Conservation (phyloP, 1,140 invertebrate species). For the Gryon sp. region DNA sequence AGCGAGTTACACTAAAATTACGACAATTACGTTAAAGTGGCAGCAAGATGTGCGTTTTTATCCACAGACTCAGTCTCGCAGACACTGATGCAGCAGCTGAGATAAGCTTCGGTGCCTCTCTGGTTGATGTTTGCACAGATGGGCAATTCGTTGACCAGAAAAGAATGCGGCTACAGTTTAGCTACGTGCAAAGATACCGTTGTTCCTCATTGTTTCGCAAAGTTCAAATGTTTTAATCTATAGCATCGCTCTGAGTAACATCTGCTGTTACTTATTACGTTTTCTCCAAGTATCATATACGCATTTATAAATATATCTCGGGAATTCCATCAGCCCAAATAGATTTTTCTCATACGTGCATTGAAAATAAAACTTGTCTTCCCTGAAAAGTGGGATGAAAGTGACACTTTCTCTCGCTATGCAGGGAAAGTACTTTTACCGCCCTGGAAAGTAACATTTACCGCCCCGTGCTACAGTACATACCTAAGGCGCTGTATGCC, state of each 20-base stretch:
- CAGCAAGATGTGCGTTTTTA: slow-evolving; percentile 16
- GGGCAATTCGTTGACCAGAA: slow-evolving; percentile 48
- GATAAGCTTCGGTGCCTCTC: slow-evolving; percentile 23
- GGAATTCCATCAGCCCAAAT: too few species aligned
- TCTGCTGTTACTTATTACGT: slow-evolving; percentile 13
- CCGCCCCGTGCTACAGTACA: too few species aligned
- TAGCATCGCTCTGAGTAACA: slow-evolving; percentile 23
- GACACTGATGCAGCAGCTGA: slow-evolving; percentile 15
- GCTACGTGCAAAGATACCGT: slow-evolving; percentile 40
- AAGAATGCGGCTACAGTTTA: slow-evolving; percentile 48
- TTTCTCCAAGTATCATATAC: too few species aligned
- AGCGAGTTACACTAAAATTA: slow-evolving; percentile 38
- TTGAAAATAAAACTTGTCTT: too few species aligned
- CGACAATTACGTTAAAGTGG: slow-evolving; percentile 34
- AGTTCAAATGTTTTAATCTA: slow-evolving; percentile 53
- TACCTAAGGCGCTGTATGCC: too few species aligned
- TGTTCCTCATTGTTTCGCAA: slow-evolving; percentile 37
- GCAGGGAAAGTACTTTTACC: too few species aligned
- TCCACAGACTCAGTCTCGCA: slow-evolving; percentile 7
- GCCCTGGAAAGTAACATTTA: too few species aligned
- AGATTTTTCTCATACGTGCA: too few species aligned
- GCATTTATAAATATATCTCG: too few species aligned
- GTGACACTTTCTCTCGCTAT: too few species aligned
- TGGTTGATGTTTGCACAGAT: slow-evolving; percentile 49
- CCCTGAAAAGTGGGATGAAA: too few species aligned